Base-by-base conservation (phyloP, 1,140 invertebrate genomes). In the Propsilocerus akamusi region DNA sequence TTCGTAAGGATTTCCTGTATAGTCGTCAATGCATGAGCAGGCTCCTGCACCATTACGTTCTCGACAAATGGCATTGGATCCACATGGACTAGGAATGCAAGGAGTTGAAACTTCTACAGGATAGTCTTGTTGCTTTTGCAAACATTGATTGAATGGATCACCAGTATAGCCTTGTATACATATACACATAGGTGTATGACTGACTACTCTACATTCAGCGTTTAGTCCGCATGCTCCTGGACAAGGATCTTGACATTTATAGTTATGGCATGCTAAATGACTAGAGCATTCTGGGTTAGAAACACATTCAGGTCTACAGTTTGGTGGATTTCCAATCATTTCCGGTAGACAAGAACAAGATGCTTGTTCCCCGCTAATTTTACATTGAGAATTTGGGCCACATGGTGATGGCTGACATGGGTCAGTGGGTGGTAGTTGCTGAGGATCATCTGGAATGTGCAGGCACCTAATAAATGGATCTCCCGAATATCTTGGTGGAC, bases 391-490 rank as follows among this genome's bases (percentile, higher is more conserved):
- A 61, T 84, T 81, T 1, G 80, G 75, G 14, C 82, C 83, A 66
- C 84, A 86, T 4, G 83, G 82, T 4, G 80, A 80, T 48, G 81
- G 81, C 50, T 71, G 60, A 55, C 81, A 85, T 11, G 80, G 80
- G 62, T 83, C 75, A 25, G 63, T 61, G 48, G 68, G 62, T 28
- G 59, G 58, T 20, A 50, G 56, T 25, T 46, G 55, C 66, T n/a
- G 67, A 69, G 62, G 70, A 60, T 61, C 81, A 81, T 61, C 69
- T 70, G 25, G 69, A 60, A n/a, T n/a, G n/a, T n/a, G n/a, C n/a
- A n/a, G n/a, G n/a, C n/a, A n/a, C n/a, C 70, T 68, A 32, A 73
- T 69, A 60, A 86, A 83, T 24, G 84, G 82, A 77, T 90, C 81
- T 53, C 86, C 86, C 20, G 77, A 81, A 56, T 75, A 82, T 52